A percentile compares a stretch with the other conserved stretches of the same genome.
These are phyloP conservation scores for Pseudomyrmex gracilis DNA, from an alignment of 1,140 invertebrate species.

Conservation along the genomic window DNA sequence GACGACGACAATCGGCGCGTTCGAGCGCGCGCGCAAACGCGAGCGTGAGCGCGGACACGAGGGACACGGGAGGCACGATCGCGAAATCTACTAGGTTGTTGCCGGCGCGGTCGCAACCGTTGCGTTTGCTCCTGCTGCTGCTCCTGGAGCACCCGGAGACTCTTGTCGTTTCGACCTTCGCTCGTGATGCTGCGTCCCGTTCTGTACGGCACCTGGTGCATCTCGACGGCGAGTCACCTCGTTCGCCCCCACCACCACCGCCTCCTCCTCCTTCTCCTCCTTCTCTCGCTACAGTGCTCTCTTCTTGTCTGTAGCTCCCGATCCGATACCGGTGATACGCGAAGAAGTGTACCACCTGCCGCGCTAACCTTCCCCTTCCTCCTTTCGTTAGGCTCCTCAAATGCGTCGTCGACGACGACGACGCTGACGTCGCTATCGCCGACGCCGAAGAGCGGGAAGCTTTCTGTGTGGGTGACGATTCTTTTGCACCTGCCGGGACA, in stretches of 20 bases:
- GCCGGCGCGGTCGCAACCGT: constrained; percentile 21
- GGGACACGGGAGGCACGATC: not conserved
- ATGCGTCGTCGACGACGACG: constrained; percentile 18
- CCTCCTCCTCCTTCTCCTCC: constrained; percentile 28
- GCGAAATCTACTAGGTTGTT: constrained; percentile 9
- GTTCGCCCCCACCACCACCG: constrained; percentile 71
- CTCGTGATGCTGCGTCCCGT: constrained; percentile 66
- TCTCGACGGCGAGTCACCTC: constrained; percentile 84
- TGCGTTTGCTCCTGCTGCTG: not conserved
- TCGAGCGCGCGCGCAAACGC: constrained; percentile 14
- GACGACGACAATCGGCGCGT: constrained; percentile 47
- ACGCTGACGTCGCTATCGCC: constrained; percentile 35
- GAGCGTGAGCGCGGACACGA: not conserved
- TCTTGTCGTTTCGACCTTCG: constrained; percentile 66
- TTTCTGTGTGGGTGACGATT: not conserved
- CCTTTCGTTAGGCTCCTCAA: constrained; percentile 1
- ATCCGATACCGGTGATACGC: constrained; percentile 16
- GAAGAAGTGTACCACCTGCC: constrained; percentile 10
- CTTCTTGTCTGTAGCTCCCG: constrained; percentile 30
- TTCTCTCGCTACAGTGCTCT: constrained; percentile 36
- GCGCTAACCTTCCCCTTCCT: constrained; percentile 4
- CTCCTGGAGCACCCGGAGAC: constrained; percentile 18
- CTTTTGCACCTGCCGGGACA: constrained; percentile 23
- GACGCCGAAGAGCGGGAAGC: constrained; percentile 27
- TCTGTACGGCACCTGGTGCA: constrained; percentile 77